phyloP scores from a whole-genome alignment of 1,140 invertebrate genomes.

The Bilobella aurantiaca region DNA sequence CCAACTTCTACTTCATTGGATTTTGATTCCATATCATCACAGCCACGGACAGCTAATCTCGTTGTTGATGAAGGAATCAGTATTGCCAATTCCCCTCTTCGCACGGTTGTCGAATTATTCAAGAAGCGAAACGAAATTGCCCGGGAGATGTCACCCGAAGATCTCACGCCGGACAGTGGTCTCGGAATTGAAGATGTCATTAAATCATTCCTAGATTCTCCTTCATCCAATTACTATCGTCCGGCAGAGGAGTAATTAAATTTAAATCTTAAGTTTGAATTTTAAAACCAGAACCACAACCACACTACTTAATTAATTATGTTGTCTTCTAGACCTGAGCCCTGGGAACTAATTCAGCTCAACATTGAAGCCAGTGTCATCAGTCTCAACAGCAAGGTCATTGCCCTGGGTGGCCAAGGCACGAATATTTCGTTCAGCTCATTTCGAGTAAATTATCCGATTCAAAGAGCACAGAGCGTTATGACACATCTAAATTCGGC shows the following conservation, averaged over 20 bases:
- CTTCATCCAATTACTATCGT: constrained; percentile 68
- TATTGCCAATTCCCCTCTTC: constrained; percentile 27
- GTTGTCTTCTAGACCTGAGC: constrained; percentile 51
- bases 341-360: constrained; percentile 74
- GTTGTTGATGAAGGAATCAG: constrained; percentile 29
- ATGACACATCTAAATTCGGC: neutral
- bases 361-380: constrained; percentile 57
- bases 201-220: constrained; percentile 54
- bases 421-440: constrained; percentile 19
- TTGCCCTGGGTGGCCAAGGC: constrained; percentile 22
- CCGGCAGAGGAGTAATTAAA: constrained; percentile 54
- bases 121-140: constrained; percentile 10
- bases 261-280: neutral
- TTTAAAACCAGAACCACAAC: too few relatives aligned
- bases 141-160: constrained; percentile 9
- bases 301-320: neutral
- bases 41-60: neutral
- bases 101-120: constrained; percentile 28
- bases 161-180: constrained; percentile 30
- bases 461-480: constrained; percentile 8
- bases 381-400: constrained; percentile 31
- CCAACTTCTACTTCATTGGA: constrained; percentile 23
- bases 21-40: constrained; percentile 13
- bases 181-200: constrained; percentile 30
- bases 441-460: neutral